Evolutionary conservation across 2,888 invertebrate genomes (phyloP), one percentile per base, ranked within the genome.

Genomic region (Pegoplata infirma): DNA sequence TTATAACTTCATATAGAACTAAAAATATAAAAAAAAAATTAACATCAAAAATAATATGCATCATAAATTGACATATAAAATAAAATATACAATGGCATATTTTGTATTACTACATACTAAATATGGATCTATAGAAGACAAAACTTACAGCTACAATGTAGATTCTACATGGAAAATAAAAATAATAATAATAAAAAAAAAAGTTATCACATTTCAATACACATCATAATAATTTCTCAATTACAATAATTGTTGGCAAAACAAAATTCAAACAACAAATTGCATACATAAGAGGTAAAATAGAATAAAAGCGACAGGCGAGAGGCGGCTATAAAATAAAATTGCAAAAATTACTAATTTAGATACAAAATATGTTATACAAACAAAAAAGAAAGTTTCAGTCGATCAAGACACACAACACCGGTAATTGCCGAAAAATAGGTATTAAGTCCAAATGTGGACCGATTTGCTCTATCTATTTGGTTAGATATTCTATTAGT

Each of bases 141-240:
- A 75, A 12, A 10, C 51, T 17, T 71, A 66, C 23, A 59, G 12
- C 16, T 59, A 72, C n/a, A n/a, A n/a, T n/a, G 32, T 32, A 32
- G 32, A 66, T n/a, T n/a, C n/a, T n/a, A 76, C 23, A 66, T 59
- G 59, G 58, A 77, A 61, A 16, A 47, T 14, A 55, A n/a, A 78
- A 68, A 73, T 46, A 68, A 63, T 12, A 8, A 55, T 17, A 46
- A 47, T 0, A 66, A 61, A 66, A 71, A 69, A 74, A 74, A 79
- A 75, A 71, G 71, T 79, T 79, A 79, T 79, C 79, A 79, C 79
- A 79, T 79, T 79, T 79, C 79, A 79, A 79, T 79, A 79, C 79
- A 75, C 75, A 79, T 79, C 71, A 79, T 79, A 79, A 79, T 79
- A 79, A 79, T 79, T 79, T 79, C 79, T 79, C 79, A 79, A 79